Evolutionary conservation across 2,113 vertebrate species (phyloP).

Genomic region (Phasianus colchicus): DNA sequence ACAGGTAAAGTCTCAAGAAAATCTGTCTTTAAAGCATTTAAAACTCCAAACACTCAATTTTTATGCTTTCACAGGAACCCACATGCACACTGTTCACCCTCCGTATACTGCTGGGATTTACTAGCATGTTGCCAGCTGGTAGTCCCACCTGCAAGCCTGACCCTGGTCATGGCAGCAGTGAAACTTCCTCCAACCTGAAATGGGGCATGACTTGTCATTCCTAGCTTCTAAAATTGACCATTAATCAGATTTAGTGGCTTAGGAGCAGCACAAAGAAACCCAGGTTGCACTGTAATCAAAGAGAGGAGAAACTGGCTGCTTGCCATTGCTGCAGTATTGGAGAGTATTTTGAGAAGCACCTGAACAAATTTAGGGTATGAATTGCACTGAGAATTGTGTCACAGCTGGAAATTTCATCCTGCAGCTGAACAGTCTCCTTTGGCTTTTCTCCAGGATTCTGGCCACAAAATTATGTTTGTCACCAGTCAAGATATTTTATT

Average conservation of each 20-base stretch:
- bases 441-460: neutral
- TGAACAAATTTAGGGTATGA: neutral
- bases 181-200: neutral
- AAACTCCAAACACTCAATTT: neutral
- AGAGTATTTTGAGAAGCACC: neutral
- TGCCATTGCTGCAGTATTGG: neutral
- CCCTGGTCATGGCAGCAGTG: neutral
- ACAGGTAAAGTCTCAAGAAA: neutral
- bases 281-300: neutral
- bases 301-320: neutral
- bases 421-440: neutral
- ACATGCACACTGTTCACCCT: accelerated
- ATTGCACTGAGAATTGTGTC: neutral
- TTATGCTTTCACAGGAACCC: neutral
- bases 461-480: neutral
- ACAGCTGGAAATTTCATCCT: neutral
- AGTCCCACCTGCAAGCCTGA: neutral
- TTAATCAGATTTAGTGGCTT: constrained; percentile 61
- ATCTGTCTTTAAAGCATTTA: neutral
- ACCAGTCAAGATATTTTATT: constrained; percentile 29
- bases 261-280: neutral
- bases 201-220: constrained; percentile 27
- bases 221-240: constrained; percentile 32
- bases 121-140: accelerated
- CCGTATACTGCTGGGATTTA: neutral